phyloP scores from a whole-genome alignment of 2,113 vertebrate species.

The Desmodus rotundus region DNA sequence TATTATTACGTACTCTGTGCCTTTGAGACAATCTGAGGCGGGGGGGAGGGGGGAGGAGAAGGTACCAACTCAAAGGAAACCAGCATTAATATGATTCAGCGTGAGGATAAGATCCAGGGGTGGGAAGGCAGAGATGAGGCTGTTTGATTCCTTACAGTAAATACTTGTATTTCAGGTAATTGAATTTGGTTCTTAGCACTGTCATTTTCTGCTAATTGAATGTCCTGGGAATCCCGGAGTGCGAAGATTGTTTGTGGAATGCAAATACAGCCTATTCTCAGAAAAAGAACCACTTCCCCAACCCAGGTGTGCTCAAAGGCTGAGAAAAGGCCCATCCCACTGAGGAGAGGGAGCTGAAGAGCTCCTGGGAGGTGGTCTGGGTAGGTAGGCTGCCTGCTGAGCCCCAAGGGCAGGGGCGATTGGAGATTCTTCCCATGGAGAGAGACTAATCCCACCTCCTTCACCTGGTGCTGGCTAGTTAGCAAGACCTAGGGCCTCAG shows the following conservation, averaged over 20 bases:
- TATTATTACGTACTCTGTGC: neutral
- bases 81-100: neutral
- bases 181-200: conserved; percentile 39
- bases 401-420: neutral
- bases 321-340: neutral
- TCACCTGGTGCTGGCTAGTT: neutral
- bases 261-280: conserved; percentile 35
- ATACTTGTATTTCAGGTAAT: conserved; percentile 41
- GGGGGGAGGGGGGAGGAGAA: too few relatives aligned
- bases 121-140: neutral
- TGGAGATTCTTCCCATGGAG: neutral
- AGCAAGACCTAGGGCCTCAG: neutral
- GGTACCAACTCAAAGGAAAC: conserved; percentile 43
- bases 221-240: conserved; percentile 18
- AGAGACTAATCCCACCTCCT: neutral
- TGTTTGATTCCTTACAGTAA: neutral
- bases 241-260: conserved; percentile 37
- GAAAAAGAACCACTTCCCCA: neutral
- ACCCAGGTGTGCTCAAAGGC: neutral
- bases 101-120: neutral
- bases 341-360: neutral
- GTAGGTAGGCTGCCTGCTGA: neutral
- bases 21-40: conserved; percentile 2
- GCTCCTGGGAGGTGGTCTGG: neutral
- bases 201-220: conserved; percentile 70